Base-by-base conservation (phyloP, 2,113 vertebrate species). In the Megalops atlanticus region DNA sequence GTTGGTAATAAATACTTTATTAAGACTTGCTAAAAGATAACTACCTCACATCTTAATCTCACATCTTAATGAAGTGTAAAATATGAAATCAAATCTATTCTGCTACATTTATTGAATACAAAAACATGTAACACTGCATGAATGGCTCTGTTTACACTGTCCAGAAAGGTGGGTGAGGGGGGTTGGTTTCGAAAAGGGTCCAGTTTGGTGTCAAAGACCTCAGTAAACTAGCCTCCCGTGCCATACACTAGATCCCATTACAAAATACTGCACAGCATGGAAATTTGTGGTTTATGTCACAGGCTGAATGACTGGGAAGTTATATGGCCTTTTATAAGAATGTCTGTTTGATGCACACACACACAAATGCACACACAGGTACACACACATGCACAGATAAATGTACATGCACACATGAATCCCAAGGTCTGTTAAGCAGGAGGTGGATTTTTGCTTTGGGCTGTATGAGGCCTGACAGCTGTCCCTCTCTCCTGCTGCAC, bases 401-500 rank as follows among this genome's bases (percentile, higher is more conserved):
- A n/a, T n/a, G n/a, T n/a, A n/a, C n/a, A 54, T 24, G 18, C 24
- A 21, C n/a, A n/a, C n/a, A n/a, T n/a, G n/a, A n/a, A n/a, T n/a
- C n/a, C n/a, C n/a, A n/a, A n/a, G n/a, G n/a, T n/a, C n/a, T n/a
- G n/a, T n/a, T n/a, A n/a, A n/a, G n/a, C n/a, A n/a, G n/a, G n/a
- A n/a, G n/a, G n/a, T n/a, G n/a, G n/a, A n/a, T n/a, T n/a, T n/a
- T n/a, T n/a, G n/a, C n/a, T n/a, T n/a, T n/a, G n/a, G n/a, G n/a
- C 18, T 24, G 6, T 24, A 54, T 21, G 49, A 54, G 49, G 24
- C 49, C 8, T 74, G 12, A 12, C 49, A n/a, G 36, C 79, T 36
- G 45, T 54, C 16, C 40, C 36, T 35, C 2, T 79, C 31, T 69
- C 39, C 33, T 38, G 1, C 35, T 18, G 12, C 91, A 75, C 89